These are phyloP conservation scores for Catostomus latipinnis DNA, from an alignment of 2,797 vertebrate genomes.

Conservation along the genomic window DNA sequence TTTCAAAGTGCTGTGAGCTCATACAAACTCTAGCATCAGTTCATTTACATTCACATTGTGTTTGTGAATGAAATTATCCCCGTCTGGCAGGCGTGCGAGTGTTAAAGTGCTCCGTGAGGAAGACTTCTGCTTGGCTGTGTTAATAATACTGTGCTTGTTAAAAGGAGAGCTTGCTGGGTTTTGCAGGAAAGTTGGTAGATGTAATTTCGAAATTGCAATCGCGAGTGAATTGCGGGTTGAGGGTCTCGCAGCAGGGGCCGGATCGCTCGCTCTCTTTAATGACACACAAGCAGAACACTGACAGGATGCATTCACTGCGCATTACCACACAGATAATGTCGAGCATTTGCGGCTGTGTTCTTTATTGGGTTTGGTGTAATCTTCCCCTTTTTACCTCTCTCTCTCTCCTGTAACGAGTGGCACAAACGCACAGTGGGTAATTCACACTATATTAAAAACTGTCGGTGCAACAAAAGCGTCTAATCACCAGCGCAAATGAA, in stretches of 20 bases:
- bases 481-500: conserved; percentile 95
- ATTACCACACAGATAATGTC: conserved; percentile 84
- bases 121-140: conserved; percentile 10
- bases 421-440: conserved; percentile 97
- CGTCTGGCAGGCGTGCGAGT: background rate
- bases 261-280: conserved; percentile 76
- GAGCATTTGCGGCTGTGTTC: conserved; percentile 78
- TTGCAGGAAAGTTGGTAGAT: conserved; percentile 69
- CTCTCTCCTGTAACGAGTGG: conserved; percentile 83
- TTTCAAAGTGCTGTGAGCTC: background rate
- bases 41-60: conserved; percentile 33
- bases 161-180: conserved; percentile 68
- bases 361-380: conserved; percentile 58
- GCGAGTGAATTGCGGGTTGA: conserved; percentile 79
- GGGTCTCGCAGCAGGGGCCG: conserved; percentile 78
- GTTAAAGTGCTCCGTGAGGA: conserved; percentile 28
- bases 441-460: conserved; percentile 97
- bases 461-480: conserved; percentile 91
- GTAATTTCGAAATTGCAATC: conserved; percentile 79
- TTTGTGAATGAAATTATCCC: conserved; percentile 26
- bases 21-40: background rate
- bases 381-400: conserved; percentile 64
- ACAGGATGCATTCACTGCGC: conserved; percentile 76
- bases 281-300: conserved; percentile 76
- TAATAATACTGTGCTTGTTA: conserved; percentile 62